Evolutionary conservation across 2,888 invertebrate genomes (phyloP), one percentile per base, ranked within the genome.

Genomic region (Dicroscelio sp.): DNA sequence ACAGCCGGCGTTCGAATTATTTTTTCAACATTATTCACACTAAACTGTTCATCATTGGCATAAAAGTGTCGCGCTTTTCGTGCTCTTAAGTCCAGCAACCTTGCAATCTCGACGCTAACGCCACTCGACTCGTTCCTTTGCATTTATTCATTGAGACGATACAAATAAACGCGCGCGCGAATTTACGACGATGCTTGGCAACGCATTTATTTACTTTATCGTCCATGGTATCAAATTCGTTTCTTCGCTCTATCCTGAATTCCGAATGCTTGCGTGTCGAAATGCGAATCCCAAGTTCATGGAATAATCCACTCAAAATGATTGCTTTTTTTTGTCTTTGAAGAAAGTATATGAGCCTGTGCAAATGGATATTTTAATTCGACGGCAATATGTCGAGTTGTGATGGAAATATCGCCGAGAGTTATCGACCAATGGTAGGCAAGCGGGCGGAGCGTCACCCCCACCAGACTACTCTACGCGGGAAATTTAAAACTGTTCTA

Each of bases 141-240:
- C 86, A 90, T 90, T 90, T 86, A 86, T 90, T 86, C 90, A 90
- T 90, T 86, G 86, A 90, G 86, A 90, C 86, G 83, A 90, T 86
- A 90, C 86, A 90, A 90, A 90, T 90, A 90, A 90, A 90, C 78
- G 83, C 58, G 78, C 83, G 65, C 60, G 60, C 90, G 79, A 86
- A 90, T 90, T 90, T 90, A 90, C 86, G 90, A 76, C 90, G 83
- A 78, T 65, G 86, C 90, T 90, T 58, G 90, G 86, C 86, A 82
- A 71, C 86, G 90, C 83, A 90, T 86, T 90, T 90, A 90, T 90
- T 86, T 90, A 90, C 86, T 90, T 90, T 90, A 90, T 86, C 90
- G 86, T 43, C 55, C 86, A 67, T 67, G 76, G 35, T 86, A 86
- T 90, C 90, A 90, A 86, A 82, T 90, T 82, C 86, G 90, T 86